Base-by-base conservation (phyloP, 2,113 vertebrate species). In the Serilophus lunatus region DNA sequence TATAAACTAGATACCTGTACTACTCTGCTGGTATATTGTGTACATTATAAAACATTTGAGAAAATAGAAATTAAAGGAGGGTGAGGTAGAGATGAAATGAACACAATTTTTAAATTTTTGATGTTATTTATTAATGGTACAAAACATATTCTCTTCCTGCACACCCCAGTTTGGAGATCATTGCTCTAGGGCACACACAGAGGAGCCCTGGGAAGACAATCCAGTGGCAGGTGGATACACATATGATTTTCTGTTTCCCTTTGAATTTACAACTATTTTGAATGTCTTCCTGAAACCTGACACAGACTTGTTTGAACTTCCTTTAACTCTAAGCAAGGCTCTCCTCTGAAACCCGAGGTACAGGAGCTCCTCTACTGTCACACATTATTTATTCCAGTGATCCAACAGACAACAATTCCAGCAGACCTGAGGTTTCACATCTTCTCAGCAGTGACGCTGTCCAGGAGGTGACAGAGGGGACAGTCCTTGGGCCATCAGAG, bases 401-500 rank as follows among this genome's bases (percentile, higher is more conserved):
- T 26, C 22, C 33, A 17, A 87, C 51, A 83, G 10, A 35, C 44
- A 69, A 29, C 33, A 17, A 36, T 81, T 68, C 40, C 20, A 45
- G 29, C 54, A 33, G 28, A 31, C 15, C 2, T 5, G 26, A n/a
- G n/a, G n/a, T 75, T 38, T 61, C 38, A 60, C 57, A 66, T 15
- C 38, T 57, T 66, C 49, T 80, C 40, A 7, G 40, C 6, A 24
- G 26, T 12, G 20, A 29, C 44, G 36, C 61, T 66, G 49, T 31
- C 38, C 57, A 53, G 61, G 42, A 82, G 68, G 60, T 69, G 70
- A 42, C 5, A 49, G 65, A 74, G 11, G 36, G 45, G n/a, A 57
- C n/a, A 20, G 60, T n/a, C 18, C 17, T 31, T 50, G 17, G 53
- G 13, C 56, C 38, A 29, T 2, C 0, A 0, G 23, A 57, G 12